Base-by-base conservation (phyloP, 2,113 vertebrate species). In the Danio rerio region DNA sequence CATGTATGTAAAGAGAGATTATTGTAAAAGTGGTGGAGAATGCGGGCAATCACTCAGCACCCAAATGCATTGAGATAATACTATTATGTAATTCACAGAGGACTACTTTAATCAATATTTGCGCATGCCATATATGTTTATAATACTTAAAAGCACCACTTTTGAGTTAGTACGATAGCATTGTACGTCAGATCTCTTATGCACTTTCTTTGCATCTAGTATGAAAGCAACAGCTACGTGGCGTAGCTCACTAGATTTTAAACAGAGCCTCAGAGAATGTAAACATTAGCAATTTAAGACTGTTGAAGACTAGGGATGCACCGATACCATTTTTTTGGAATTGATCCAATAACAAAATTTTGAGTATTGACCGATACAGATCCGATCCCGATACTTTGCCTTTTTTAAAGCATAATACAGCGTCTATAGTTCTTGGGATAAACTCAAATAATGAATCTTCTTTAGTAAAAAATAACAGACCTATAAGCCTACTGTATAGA, bases 251-350 rank as follows among this genome's bases (percentile, higher is more conserved):
- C 43, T 76, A 49, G 73, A 47, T 49, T 61, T 61, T 47, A 8
- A 71, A 52, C 69, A 52, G 42, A 69, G 42, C 20, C 69, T 52
- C 13, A 21, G 49, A 53, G 6, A 71, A 76, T 76, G 73, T 76
- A 61, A 76, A 76, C 73, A 76, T 76, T 76, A 18, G 43, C 6
- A 49, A 45, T 45, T 76, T 49, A 77, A 63, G 74, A 63, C 69
- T 5, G 20, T 12, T 21, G 11, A 70, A 71, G 47, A 66, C 5
- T 52, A 52, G 49, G 49, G 11, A 52, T 9, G 49, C 49, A 52
- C 7, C 7, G 5, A 11, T 9, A 52, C 49, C 7, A 52, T 52
- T 7, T 52, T 31, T 31, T 31, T 31, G 31, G 31, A 31, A 31
- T 1, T 31, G 31, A 31, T 31, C 31, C 31, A 3, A 31, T 31